Conservation (phyloP, 2,888 invertebrate genomes). For the Anarsia innoxiella region DNA sequence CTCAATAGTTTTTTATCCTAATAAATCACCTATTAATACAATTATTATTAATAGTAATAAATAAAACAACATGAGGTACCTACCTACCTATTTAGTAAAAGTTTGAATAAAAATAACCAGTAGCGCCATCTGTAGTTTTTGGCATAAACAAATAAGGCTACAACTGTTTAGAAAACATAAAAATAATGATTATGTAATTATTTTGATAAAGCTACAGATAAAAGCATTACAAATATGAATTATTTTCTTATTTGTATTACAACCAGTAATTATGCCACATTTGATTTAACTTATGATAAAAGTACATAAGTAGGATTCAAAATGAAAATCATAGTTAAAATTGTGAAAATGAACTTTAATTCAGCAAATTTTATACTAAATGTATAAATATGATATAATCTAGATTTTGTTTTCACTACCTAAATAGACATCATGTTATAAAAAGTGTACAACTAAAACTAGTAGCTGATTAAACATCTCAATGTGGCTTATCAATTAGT, state of each 20-base stretch:
- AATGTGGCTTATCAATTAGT: conserved; percentile 72
- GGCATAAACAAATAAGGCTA: neutral
- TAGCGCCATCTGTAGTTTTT: conserved; percentile 12
- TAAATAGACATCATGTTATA: conserved; percentile 75
- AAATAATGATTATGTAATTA: too few relatives aligned
- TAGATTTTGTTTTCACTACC: conserved; percentile 74
- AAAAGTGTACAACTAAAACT: conserved; percentile 76
- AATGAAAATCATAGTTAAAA: conserved; percentile 57
- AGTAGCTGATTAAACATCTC: conserved; percentile 75
- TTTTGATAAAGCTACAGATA: too few relatives aligned
- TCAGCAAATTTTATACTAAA: conserved; percentile 76
- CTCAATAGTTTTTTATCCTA: too few relatives aligned
- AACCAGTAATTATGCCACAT: neutral
- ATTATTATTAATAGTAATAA: too few relatives aligned
- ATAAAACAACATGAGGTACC: too few relatives aligned
- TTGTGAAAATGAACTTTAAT: conserved; percentile 76
- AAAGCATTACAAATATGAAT: too few relatives aligned
- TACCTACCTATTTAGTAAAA: neutral
- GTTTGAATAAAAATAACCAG: too few relatives aligned
- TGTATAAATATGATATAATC: conserved; percentile 76
- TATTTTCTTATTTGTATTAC: too few relatives aligned
- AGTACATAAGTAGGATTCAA: conserved; percentile 1
- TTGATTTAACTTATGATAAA: neutral
- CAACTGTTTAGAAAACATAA: too few relatives aligned
- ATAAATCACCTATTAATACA: too few relatives aligned